phyloP scores from a whole-genome alignment of 2,113 vertebrate species.

The Vimba vimba region DNA sequence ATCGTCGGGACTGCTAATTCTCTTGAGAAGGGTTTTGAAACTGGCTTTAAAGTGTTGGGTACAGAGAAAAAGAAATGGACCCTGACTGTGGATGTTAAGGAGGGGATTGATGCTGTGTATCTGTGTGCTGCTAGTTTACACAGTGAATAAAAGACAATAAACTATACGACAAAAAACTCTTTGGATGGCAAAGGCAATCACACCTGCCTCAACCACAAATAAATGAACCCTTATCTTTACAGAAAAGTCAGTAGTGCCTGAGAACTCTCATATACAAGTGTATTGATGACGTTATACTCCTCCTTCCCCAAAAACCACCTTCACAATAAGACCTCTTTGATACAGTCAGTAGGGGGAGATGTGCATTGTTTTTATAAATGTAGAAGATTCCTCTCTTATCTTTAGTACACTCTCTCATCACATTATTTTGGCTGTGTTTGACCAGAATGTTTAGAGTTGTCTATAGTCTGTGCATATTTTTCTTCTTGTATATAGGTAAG shows the following conservation, averaged over 20 bases:
- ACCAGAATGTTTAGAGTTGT: not conserved
- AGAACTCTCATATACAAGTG: not conserved
- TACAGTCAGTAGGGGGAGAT: not conserved
- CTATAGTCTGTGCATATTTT: not conserved
- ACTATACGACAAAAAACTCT: slow-evolving; percentile 27
- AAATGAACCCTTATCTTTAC: not conserved
- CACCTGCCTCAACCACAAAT: slow-evolving; percentile 41
- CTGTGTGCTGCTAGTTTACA: slow-evolving; percentile 57
- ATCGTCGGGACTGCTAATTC: not conserved
- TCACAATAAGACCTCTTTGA: not conserved
- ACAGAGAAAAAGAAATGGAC: slow-evolving; percentile 48
- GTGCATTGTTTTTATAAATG: not conserved
- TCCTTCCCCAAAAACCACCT: not conserved
- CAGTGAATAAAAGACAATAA: slow-evolving; percentile 13
- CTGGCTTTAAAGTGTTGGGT: slow-evolving; percentile 29
- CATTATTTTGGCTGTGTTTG: not conserved
- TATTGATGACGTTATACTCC: not conserved
- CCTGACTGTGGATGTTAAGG: slow-evolving; percentile 41
- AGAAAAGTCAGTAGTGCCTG: not conserved
- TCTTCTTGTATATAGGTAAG: not conserved
- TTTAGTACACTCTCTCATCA: not conserved
- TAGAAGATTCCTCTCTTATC: not conserved
- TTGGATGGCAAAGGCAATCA: not conserved
- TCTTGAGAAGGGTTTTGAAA: slow-evolving; percentile 31
- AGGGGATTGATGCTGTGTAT: slow-evolving; percentile 45